Evolutionary conservation across 2,888 invertebrate species (phyloP), one percentile per base, ranked within the genome.

Genomic region (Esperia sulphurella): DNA sequence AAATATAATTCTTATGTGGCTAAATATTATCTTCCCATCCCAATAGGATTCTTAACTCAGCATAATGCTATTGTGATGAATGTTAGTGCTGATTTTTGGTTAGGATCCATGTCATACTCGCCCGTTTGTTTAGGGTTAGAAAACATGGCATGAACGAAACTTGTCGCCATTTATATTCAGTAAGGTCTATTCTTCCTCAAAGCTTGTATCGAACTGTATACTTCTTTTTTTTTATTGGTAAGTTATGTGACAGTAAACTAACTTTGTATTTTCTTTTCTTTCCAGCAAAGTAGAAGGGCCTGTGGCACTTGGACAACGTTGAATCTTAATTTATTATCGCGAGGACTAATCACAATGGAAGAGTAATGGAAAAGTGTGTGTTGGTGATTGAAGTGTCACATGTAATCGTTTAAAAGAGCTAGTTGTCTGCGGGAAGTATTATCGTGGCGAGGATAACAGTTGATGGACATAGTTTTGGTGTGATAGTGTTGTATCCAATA

Each of bases 401-500:
- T 79, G 74, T 79, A 77, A 75, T 76, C 65, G 60, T 65, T 71
- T 65, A 53, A 66, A 63, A 63, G 63, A 61, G 60, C 35, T n/a
- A 35, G 58, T 58, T 68, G 71, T 65, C 67, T 71, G 61, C 80
- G 87, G 86, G 87, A 83, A 79, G 68, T 71, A 71, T 71, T 68
- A 72, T 61, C 53, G 71, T 61, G 74, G 75, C 59, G 61, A 59
- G 76, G 78, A 75, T 70, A 61, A 41, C 58, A 74, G 82, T 68
- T 57, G 85, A 72, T 54, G 84, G 89, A 89, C 88, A 86, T 75
- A 79, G 79, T 74, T 80, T 71, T 85, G 89, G 87, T 80, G 81
- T 85, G 89, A 74, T 77, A 85, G 89, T 88, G 89, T 88, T 89
- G 89, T 89, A 88, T 89, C 89, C 89, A 82, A 75, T 83, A 75